Evolutionary conservation across 2,888 invertebrate species (phyloP), one percentile per base, ranked within the genome.

Genomic region (Andrena haemorrhoa): DNA sequence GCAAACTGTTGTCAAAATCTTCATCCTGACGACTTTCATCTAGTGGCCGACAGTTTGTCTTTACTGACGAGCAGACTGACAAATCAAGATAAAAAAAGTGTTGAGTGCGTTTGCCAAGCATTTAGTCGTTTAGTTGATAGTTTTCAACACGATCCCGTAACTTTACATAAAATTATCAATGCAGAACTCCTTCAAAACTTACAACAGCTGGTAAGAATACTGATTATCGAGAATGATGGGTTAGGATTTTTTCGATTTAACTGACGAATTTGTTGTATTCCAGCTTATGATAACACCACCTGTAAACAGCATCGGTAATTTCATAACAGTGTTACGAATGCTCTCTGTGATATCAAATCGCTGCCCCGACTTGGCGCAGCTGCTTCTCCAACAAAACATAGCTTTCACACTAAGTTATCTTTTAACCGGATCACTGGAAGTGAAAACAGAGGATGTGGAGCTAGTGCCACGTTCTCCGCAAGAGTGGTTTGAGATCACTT

Each of bases 1-100:
- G 99, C 99, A 75, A 99, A 99, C 94, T 99, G 99, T 94, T 99
- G 99, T 94, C 97, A 98, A 94, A 98, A 98, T 94, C 95, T 99
- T 90, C 97, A 97, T 58, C 95, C 97, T 0, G 99, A 99, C 91
- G 99, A 99, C 94, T 99, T 99, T 94, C 97, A 98, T 92, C 97
- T 98, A 90, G 97, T 99, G 33, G 95, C 97, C 79, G 98, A 98
- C 83, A 98, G 98, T 26, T 95, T 99, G 86, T 96, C 98, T 16
- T 95, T 98, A 71, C 95, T 99, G 71, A 98, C 98, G 65, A 97
- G 94, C 84, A 95, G 97, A 91, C 94, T 97, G 68, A 96, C 97
- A 0, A 97, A 97, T 93, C 97, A 98, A 94, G 99, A 99, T 94
- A 99, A 99, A 94, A 99, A 99, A 93, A 98, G 98, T 78, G 98